Base-by-base conservation (phyloP, 2,113 vertebrate genomes). In the Megaceryle maxima region DNA sequence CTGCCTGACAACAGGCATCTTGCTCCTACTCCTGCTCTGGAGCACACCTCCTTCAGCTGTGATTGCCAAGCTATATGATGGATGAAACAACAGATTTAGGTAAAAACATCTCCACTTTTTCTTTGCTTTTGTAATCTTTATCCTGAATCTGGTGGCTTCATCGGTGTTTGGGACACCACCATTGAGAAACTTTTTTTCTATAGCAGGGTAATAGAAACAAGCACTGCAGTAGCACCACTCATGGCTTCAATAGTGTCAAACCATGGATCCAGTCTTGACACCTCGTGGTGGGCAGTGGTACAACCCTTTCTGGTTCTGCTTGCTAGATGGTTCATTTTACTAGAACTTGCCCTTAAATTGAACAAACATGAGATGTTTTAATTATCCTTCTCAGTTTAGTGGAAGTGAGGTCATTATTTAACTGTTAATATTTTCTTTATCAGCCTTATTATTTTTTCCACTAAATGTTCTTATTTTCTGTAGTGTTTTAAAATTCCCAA, bases 51-150 rank as follows among this genome's bases (percentile, higher is more conserved):
- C 35, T 46, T 62, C 44, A 60, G 31, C 43, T 62, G 5, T 48
- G 29, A 11, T 37, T 75, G 44, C 11, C 37, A 83, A 81, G 43
- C 10, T 55, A 29, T 33, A 41, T 0, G 3, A 22, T 63, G 13
- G 16, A 63, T 24, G 17, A 73, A 82, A 39, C 31, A 73, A 51
- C 43, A 63, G 8, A 50, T 57, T 26, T 48, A 18, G 6, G 18
- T 48, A 35, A 72, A 62, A 57, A n/a, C 16, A 43, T n/a, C 1
- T 3, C 1, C 6, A 1, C 1, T 4, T 5, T 24, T 8, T 2
- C 10, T 29, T 60, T 26, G 33, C 48, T 44, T 16, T 46, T 8
- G 2, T 48, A 28, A 37, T 67, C 78, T 78, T 50, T 44, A 87
- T 9, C 31, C n/a, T 82, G 39, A 41, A 18, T 77, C 9, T 5